These are phyloP conservation scores for Cladorhizidae sp. DNA, from an alignment of 37 sponge, comb jelly and placozoan species.

Conservation along the genomic window DNA sequence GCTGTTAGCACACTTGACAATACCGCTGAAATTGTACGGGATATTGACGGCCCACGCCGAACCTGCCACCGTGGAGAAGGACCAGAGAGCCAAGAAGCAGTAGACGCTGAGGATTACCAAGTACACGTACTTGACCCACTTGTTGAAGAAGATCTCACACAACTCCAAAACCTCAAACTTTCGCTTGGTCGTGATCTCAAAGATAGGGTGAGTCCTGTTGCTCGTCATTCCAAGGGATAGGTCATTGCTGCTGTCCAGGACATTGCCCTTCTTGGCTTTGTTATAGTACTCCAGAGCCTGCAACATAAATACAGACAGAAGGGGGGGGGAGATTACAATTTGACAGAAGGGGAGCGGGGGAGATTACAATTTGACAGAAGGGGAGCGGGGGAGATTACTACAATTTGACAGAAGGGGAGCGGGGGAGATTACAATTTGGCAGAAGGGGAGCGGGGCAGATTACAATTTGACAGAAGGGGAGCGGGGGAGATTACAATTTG, in stretches of 20 bases:
- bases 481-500: no score
- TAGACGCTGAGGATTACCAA: conserved; percentile 69
- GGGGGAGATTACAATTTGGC: no score
- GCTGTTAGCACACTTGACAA: conserved; percentile 53
- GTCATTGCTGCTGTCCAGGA: background rate
- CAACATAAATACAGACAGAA: no score
- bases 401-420: no score
- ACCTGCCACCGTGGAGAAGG: conserved; percentile 80
- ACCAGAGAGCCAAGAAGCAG: conserved; percentile 59
- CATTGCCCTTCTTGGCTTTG: background rate
- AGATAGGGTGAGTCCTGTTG: conserved; percentile 34
- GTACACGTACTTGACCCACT: conserved; percentile 58
- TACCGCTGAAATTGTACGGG: conserved; percentile 57
- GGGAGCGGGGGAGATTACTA: no score
- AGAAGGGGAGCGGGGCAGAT: no score
- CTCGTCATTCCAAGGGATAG: no score
- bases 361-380: no score
- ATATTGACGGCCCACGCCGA: conserved; percentile 89
- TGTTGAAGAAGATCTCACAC: conserved; percentile 67
- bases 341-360: no score
- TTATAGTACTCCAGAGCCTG: conserved; percentile 12
- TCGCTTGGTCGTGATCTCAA: conserved; percentile 42
- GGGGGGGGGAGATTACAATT: no score
- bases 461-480: no score
- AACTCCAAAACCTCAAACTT: conserved; percentile 85